phyloP scores from a whole-genome alignment of 2,797 vertebrate species.

The Nyctalus aviator region DNA sequence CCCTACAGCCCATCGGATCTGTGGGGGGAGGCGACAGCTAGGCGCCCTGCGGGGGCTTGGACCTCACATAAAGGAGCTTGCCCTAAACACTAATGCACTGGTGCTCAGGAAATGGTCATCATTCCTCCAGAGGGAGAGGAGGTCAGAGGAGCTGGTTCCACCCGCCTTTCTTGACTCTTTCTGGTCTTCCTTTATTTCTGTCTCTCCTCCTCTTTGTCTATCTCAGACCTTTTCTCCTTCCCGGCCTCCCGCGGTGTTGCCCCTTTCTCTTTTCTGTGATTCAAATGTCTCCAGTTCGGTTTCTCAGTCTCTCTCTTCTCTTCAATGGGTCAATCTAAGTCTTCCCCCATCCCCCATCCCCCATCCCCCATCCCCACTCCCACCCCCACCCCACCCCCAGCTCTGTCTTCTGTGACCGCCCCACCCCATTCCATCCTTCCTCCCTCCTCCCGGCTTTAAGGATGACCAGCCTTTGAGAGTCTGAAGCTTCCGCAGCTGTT shows the following conservation, averaged over 20 bases:
- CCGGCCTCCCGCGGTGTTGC: background rate
- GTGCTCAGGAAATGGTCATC: background rate
- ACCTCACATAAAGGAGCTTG: background rate
- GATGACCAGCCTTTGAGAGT: background rate
- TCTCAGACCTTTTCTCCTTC: constrained; percentile 26
- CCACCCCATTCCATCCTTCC: background rate
- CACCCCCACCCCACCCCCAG: background rate
- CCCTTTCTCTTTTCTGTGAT: constrained; percentile 1
- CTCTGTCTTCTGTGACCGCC: background rate
- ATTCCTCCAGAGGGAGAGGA: background rate
- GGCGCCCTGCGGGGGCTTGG: background rate
- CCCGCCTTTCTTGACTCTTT: constrained; percentile 26
- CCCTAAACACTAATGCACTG: background rate
- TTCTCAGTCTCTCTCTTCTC: background rate
- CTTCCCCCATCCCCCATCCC: background rate
- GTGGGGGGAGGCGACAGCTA: background rate
- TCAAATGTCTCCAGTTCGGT: constrained; percentile 28
- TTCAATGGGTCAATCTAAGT: background rate
- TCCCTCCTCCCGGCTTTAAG: background rate
- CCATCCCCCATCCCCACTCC: no score
- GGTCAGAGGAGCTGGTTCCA: background rate
- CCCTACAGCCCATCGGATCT: background rate
- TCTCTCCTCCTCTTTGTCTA: background rate
- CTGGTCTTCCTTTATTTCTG: constrained; percentile 16
- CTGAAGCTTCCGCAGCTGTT: background rate